Evolutionary conservation across 2,888 invertebrate species (phyloP).

Genomic region (Hipparchia semele): DNA sequence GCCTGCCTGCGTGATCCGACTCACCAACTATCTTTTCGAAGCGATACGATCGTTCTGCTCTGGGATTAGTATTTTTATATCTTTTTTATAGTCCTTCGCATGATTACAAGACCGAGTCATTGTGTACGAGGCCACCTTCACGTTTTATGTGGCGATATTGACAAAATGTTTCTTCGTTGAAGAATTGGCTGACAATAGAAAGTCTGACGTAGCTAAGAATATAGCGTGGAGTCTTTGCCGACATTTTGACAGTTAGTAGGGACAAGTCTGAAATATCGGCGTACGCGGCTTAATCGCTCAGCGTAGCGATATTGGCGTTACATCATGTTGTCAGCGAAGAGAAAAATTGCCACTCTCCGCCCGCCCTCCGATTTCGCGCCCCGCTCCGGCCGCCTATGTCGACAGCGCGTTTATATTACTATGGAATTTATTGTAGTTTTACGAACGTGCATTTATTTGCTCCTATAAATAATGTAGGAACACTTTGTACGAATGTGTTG

Average conservation of each 20-base stretch:
- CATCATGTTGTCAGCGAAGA: conserved; percentile 82
- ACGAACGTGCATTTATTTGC: conserved; percentile 70
- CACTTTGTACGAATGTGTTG: conserved; percentile 19
- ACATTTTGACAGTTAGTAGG: conserved; percentile 81
- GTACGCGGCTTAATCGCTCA: conserved; percentile 82
- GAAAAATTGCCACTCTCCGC: conserved; percentile 78
- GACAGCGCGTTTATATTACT: conserved; percentile 79
- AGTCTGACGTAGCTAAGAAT: conserved; percentile 14
- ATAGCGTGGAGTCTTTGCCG: conserved; percentile 58
- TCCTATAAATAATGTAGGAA: conserved; percentile 22
- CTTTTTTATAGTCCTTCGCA: conserved; percentile 57
- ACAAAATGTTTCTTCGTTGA: conserved; percentile 29
- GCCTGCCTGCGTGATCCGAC: conserved; percentile 78
- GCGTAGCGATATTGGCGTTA: conserved; percentile 82
- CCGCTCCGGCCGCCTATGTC: conserved; percentile 55
- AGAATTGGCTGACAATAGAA: conserved; percentile 26
- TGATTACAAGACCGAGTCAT: conserved; percentile 43
- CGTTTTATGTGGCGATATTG: conserved; percentile 35
- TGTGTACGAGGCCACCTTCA: conserved; percentile 36
- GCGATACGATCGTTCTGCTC: conserved; percentile 60
- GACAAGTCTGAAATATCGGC: conserved; percentile 82
- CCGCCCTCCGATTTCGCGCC: conserved; percentile 50
- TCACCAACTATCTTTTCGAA: conserved; percentile 68
- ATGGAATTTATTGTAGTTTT: conserved; percentile 77
- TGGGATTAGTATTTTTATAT: conserved; percentile 66